Base-by-base conservation (phyloP, 2,113 vertebrate species). In the Suncus etruscus region DNA sequence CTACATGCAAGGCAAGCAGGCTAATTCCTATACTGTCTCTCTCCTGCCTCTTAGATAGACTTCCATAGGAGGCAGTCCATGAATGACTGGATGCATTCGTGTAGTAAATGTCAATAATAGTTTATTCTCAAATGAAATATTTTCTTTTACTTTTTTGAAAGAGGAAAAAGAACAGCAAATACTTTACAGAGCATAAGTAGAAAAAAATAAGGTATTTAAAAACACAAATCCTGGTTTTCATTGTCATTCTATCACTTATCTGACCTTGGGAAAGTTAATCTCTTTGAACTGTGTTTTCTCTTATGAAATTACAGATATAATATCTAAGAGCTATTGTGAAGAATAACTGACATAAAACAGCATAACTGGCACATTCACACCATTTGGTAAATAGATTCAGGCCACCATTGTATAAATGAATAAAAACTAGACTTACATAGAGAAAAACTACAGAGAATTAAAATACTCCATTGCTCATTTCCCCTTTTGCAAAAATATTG, bases 131-230 rank as follows among this genome's bases (percentile, higher is more conserved):
- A 29, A 85, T 63, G 15, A 11, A 68, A 16, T 31, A 12, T 78
- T 81, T 83, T 31, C 84, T 76, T 79, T 85, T 76, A 78, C 88
- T 92, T 39, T 5, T 39, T 39, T 39, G 39, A 39, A 39, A 39
- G 39, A 5, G 39, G 39, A 39, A 39, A 39, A 39, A 39, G 39
- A 39, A 39, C 39, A 39, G 39, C 39, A 39, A 39, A 39, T 39
- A 39, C 72, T 79, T 4, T 88, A 66, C 65, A 93, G 88, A 94
- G 18, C 4, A 82, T 0, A 25, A 1, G 90, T 27, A 47, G 45
- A 63, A 61, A 79, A 83, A 92, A 73, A 79, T 20, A 45, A 86
- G 47, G 10, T 45, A 51, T 93, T 92, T 69, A 5, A 81, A 92
- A 87, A 11, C 9, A 16, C 3, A 31, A 68, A 91, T 73, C 11